Evolutionary conservation across 2,113 vertebrate species (phyloP).

Genomic region (Raphicerus campestris): DNA sequence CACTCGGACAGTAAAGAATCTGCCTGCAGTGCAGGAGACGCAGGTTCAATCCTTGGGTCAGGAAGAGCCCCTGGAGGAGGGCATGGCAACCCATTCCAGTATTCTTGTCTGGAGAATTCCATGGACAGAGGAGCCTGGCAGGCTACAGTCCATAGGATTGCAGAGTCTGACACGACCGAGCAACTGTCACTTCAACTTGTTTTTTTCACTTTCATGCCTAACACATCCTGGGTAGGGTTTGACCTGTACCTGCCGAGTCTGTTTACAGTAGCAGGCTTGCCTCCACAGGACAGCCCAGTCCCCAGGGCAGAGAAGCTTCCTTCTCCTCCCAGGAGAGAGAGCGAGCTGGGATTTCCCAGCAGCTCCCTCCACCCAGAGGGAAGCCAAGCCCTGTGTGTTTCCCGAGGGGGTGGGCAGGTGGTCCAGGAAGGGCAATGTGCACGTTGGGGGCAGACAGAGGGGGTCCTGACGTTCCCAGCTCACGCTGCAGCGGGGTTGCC

Average conservation of each 20-base stretch:
- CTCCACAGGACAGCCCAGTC: neutral
- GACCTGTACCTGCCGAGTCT: neutral
- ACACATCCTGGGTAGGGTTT: neutral
- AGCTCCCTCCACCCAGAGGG: neutral
- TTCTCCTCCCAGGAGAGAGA: neutral
- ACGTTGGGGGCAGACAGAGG: neutral
- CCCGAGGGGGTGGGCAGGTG: accelerated
- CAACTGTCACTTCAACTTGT: neutral
- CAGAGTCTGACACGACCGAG: neutral
- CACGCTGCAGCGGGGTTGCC: neutral
- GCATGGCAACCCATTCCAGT: neutral
- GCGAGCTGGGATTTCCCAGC: neutral
- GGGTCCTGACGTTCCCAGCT: neutral
- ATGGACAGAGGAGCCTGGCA: neutral
- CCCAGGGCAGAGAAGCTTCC: neutral
- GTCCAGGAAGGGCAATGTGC: neutral
- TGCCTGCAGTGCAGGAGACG: neutral
- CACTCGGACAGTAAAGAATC: neutral
- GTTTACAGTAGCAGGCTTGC: neutral
- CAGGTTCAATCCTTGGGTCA: neutral
- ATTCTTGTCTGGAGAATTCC: neutral
- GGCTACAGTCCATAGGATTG: neutral
- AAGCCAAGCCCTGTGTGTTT: neutral
- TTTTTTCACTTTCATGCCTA: neutral
- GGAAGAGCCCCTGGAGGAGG: neutral